Evolutionary conservation across 2,113 vertebrate species (phyloP).

Genomic region (Gyps fulvus): DNA sequence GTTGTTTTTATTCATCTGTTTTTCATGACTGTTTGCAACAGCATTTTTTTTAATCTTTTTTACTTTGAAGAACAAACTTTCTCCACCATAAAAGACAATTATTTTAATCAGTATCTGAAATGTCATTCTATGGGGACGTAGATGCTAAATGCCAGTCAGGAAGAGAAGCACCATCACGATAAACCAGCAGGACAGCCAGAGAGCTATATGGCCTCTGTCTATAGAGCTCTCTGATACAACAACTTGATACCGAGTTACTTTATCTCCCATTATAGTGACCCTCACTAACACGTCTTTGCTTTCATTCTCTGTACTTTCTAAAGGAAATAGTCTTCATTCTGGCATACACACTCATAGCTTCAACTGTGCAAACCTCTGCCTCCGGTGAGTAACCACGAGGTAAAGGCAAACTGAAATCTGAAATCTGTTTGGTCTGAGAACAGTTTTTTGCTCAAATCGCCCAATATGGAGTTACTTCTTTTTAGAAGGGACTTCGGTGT

Average conservation of each 20-base stretch:
- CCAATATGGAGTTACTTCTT: background rate
- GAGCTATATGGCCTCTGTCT: background rate
- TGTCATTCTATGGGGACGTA: background rate
- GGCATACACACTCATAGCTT: background rate
- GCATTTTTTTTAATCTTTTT: conserved; percentile 55
- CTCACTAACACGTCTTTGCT: background rate
- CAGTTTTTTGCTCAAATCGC: background rate
- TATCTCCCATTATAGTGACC: background rate
- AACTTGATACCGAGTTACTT: background rate
- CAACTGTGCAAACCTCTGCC: background rate
- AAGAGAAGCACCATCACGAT: background rate
- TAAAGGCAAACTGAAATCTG: too few species aligned
- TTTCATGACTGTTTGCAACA: conserved; percentile 54
- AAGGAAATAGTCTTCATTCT: background rate
- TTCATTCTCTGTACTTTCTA: background rate
- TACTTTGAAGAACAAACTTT: conserved; percentile 73
- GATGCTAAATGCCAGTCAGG: conserved; percentile 9
- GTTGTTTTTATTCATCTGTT: conserved; percentile 55
- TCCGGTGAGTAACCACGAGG: rapidly evolving
- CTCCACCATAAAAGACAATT: conserved; percentile 27
- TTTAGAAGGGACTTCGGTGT: background rate
- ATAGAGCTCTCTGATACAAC: background rate
- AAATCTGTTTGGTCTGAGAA: background rate
- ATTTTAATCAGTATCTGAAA: conserved; percentile 53
- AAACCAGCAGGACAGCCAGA: background rate